These are phyloP conservation scores for Callyntrura sp. DNA, from an alignment of 2,888 invertebrate genomes.

Conservation along the genomic window DNA sequence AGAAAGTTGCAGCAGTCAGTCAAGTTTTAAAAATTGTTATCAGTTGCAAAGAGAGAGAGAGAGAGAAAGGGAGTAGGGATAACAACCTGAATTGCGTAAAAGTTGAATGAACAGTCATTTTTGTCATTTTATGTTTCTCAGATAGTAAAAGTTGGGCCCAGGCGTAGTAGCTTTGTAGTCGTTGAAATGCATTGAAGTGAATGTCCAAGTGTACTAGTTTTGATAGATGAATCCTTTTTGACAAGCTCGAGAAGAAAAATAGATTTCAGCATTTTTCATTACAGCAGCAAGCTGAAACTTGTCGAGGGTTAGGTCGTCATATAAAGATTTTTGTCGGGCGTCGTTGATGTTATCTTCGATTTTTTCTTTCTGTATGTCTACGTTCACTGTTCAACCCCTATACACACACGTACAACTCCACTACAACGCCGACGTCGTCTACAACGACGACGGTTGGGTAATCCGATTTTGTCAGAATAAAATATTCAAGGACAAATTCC, in stretches of 20 bases:
- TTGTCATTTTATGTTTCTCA: conserved; percentile 21
- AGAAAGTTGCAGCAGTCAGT: conserved; percentile 14
- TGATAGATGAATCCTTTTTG: conserved; percentile 48
- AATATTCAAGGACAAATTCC: conserved; percentile 38
- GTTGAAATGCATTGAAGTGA: conserved; percentile 20
- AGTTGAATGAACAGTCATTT: background rate
- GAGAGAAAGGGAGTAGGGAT: too few species aligned
- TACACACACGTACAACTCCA: too few species aligned
- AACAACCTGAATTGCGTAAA: background rate
- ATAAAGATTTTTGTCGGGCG: background rate
- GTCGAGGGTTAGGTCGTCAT: background rate
- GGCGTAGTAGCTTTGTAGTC: background rate
- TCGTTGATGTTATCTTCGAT: conserved; percentile 6
- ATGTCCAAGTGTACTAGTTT: conserved; percentile 35
- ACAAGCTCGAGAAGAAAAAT: conserved; percentile 30
- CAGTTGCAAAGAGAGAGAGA: background rate
- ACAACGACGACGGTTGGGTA: background rate
- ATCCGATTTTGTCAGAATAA: conserved; percentile 26
- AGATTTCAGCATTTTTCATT: conserved; percentile 4
- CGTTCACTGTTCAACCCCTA: too few species aligned
- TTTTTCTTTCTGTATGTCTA: background rate
- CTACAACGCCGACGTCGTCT: background rate
- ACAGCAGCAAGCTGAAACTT: too few species aligned
- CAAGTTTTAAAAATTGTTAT: conserved; percentile 45
- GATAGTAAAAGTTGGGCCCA: background rate